Base-by-base conservation (phyloP, 2,888 invertebrate genomes). In the Ornithoptera priamus region DNA sequence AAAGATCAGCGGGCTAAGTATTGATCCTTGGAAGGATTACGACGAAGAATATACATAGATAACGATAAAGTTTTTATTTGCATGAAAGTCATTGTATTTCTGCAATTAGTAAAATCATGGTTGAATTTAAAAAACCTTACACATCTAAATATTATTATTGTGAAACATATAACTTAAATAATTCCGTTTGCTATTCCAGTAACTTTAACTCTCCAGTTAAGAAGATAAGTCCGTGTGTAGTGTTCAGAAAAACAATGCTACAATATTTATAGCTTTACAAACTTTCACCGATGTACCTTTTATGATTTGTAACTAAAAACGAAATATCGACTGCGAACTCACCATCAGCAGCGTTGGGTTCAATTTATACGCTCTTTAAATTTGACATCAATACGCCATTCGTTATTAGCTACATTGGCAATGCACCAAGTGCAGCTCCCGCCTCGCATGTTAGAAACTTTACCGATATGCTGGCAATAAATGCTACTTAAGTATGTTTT, bases 161-260 rank as follows among this genome's bases (percentile, higher is more conserved):
- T 6, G 7, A 15, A 18, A 58, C 24, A 39, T 2, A 6, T 10
- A 61, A 62, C 6, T 17, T 30, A 4, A 0, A 36, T 36, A n/a
- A 36, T 39, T 61, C n/a, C 12, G n/a, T 39, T 22, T 30, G 17
- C 63, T 15, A 4, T 67, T 77, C 76, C 46, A 74, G 74, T 59
- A 1, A 10, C 1, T 50, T 10, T 58, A 69, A n/a, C 42, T 71
- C 70, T 12, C 18, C 20, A 67, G 65, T 62, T 60, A 68, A 72
- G 65, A 74, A 72, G 73, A 77, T 75, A 73, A 72, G 68, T 60
- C 57, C 62, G 62, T 70, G 64, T 70, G 68, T 72, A 68, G 71
- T 62, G 69, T 65, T 64, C 71, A 68, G 73, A 75, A 80, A 80
- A 81, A 81, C 81, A 80, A 81, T 79, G 70, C 65, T 53, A 74